A percentile compares a stretch with the other conserved stretches of the same genome.
phyloP scores from a whole-genome alignment of 2,113 vertebrate genomes.

The Barnardius zonarius region DNA sequence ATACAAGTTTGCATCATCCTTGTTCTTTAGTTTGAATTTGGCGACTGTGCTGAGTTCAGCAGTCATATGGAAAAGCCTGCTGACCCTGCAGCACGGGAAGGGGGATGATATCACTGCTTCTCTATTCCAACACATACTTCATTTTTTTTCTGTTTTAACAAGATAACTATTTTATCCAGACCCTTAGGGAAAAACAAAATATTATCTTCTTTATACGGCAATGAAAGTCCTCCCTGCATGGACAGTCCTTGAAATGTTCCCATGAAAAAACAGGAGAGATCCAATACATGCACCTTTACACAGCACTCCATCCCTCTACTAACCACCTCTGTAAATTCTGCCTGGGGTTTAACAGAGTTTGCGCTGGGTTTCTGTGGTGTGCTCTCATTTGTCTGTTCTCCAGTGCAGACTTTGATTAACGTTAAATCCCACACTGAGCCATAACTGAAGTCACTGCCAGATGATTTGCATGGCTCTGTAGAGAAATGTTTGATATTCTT shows the following conservation, averaged over 20 bases:
- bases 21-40: neutral
- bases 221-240: accelerated
- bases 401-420: neutral
- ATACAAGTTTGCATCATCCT: neutral
- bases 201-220: neutral
- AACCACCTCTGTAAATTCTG: accelerated
- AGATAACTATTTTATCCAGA: neutral
- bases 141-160: neutral
- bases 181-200: accelerated
- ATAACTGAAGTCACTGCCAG: neutral
- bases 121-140: neutral
- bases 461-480: neutral
- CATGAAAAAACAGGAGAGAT: neutral
- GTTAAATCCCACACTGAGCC: neutral
- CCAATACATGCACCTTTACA: neutral
- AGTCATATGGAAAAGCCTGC: neutral
- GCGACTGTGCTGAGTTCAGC: neutral
- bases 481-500: neutral
- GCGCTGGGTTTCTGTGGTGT: neutral
- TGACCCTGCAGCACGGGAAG: neutral
- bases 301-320: neutral
- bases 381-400: neutral
- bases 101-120: neutral
- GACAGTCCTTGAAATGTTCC: neutral
- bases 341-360: neutral